Conservation (phyloP, 2,797 vertebrate species). For the Loriculus beryllinus region DNA sequence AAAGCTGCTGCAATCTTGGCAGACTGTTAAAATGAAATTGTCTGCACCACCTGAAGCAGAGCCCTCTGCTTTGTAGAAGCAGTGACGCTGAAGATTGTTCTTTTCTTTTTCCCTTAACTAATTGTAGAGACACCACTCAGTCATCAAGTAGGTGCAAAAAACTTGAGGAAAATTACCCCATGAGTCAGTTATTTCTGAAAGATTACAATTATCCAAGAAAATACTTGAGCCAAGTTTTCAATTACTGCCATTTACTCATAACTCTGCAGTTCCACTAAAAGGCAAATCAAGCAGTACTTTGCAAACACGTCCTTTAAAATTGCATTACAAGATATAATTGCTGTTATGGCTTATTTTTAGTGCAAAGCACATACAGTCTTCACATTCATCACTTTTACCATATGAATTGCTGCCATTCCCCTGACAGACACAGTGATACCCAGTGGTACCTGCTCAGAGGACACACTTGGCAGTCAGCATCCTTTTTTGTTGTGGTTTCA, state of each 20-base stretch:
- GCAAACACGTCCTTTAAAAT: neutral
- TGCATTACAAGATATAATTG: neutral
- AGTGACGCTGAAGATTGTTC: neutral
- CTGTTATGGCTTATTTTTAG: neutral
- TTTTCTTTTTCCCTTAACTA: neutral
- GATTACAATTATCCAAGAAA: constrained; percentile 7
- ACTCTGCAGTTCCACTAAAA: neutral
- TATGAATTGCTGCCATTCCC: neutral
- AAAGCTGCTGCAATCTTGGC: neutral
- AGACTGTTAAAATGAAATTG: neutral
- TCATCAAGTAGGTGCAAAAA: neutral
- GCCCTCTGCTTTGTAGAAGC: neutral
- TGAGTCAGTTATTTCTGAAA: constrained; percentile 29
- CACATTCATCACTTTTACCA: neutral
- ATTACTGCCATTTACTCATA: constrained; percentile 23
- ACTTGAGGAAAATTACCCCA: neutral
- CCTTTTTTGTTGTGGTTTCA: neutral
- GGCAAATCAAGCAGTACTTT: neutral
- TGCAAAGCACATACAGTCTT: neutral
- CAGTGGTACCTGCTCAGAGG: neutral
- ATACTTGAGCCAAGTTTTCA: neutral
- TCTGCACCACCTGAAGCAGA: neutral
- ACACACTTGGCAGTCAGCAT: neutral
- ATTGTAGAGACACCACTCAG: neutral
- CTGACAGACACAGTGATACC: neutral